A percentile compares a stretch with the other conserved stretches of the same genome.
phyloP scores from a whole-genome alignment of 2,113 vertebrate species.

The Tachysurus vachellii region DNA sequence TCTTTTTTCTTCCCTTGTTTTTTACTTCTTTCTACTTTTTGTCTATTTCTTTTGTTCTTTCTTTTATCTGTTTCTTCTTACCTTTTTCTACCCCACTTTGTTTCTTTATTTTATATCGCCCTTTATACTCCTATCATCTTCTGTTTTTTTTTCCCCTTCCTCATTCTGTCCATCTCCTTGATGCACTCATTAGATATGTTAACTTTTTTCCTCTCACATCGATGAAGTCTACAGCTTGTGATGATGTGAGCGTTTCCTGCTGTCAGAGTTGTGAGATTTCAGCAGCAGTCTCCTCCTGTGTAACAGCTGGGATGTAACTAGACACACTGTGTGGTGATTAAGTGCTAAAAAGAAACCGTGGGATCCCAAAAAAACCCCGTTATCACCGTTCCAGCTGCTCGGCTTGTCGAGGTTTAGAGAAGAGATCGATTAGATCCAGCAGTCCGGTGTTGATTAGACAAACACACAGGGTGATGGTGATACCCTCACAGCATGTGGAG shows the following conservation, averaged over 20 bases:
- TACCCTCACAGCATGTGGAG: not conserved
- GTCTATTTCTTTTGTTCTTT: not conserved
- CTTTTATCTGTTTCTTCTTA: no score
- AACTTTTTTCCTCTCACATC: not conserved
- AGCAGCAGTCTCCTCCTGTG: not conserved
- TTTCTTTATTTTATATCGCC: no score
- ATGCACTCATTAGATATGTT: not conserved
- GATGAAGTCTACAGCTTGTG: not conserved
- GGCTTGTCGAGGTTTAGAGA: not conserved
- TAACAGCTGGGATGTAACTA: not conserved
- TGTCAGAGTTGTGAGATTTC: not conserved
- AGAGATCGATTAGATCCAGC: not conserved
- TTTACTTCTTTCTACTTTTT: not conserved
- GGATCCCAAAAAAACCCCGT: not conserved
- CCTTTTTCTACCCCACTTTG: not conserved
- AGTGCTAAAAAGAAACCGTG: not conserved
- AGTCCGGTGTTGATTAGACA: not conserved
- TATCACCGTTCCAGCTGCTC: not conserved
- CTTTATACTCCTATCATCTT: not conserved
- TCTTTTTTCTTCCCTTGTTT: not conserved
- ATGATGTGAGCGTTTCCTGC: not conserved
- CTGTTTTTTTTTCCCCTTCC: no score
- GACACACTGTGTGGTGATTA: conserved; percentile 16
- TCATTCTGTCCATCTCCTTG: not conserved
- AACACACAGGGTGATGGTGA: not conserved